Base-by-base conservation (phyloP, 2,113 vertebrate genomes). In the Notechis scutatus region DNA sequence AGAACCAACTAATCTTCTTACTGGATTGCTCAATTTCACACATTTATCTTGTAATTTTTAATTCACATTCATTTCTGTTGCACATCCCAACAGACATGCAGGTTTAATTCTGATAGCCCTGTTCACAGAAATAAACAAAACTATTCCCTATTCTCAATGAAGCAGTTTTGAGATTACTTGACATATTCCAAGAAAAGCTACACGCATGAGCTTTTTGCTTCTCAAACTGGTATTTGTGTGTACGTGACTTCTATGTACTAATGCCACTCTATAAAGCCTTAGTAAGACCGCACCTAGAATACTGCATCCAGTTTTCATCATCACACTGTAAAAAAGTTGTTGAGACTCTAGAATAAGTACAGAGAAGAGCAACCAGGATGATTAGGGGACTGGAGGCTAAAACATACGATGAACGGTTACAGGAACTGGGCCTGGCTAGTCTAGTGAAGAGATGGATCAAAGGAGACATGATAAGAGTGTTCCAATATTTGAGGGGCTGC, bases 111-210 rank as follows among this genome's bases (percentile, higher is more conserved):
- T 93, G 39, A 85, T 91, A 87, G 18, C 24, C 74, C 54, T 5
- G 90, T 92, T 52, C 55, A 95, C 86, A 2, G 2, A 29, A 92
- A 74, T 64, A 92, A 90, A 93, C 8, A 91, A 91, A 89, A 92
- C 14, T 91, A 47, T 88, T 94, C 42, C 26, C 50, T 23, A 56
- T 1, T 2, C 81, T 24, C 0, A 90, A 2, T 8, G 57, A 91
- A 5, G 54, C 2, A 2, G 52, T 9, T 39, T 29, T 91, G 85
- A 85, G 3, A 85, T 56, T 81, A 91, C 39, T 34, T 85, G 87
- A 24, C 24, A 23, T 15, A 50, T 52, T 45, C 50, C 52, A 47
- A 74, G 39, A 5, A 47, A 34, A 5, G 85, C 18, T 90, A 88
- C 10, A 81, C 88, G 12, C 47, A 0, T 10, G 42, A 11, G 3